Percentiles rank a stretch among this genome's conserved stretches.
phyloP scores from a whole-genome alignment of 37 sponge, comb jelly and placozoan species.

The Crambe crambe region DNA sequence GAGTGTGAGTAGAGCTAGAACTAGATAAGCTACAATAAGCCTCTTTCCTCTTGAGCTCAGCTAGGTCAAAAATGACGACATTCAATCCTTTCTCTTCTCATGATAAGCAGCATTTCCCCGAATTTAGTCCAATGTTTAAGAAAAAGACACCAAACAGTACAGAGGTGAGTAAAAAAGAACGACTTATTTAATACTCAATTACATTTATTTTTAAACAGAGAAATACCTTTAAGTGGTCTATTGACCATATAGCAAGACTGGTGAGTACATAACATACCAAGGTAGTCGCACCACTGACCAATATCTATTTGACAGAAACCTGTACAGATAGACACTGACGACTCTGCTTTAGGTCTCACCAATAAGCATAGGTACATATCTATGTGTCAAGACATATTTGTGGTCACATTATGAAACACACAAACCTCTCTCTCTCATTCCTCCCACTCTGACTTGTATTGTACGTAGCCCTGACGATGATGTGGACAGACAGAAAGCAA shows the following conservation, averaged over 20 bases:
- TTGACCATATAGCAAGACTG: conserved; percentile 69
- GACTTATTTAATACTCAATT: background rate
- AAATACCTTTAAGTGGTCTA: conserved; percentile 69
- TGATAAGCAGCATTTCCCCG: conserved; percentile 53
- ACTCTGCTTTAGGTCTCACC: conserved; percentile 25
- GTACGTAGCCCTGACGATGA: conserved; percentile 47
- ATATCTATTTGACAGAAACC: conserved; percentile 52
- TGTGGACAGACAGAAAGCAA: conserved; percentile 33
- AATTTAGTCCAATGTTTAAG: conserved; percentile 55
- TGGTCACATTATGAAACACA: no score
- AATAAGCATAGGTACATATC: conserved; percentile 47
- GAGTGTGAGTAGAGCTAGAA: no score
- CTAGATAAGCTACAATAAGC: no score
- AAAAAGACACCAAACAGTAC: conserved; percentile 43
- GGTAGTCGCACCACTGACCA: no score
- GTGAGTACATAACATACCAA: conserved; percentile 24
- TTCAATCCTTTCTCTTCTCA: conserved; percentile 47
- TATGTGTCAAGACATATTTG: background rate
- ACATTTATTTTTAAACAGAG: background rate
- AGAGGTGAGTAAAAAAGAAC: conserved; percentile 33
- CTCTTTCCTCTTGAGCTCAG: no score
- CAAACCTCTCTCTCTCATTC: background rate
- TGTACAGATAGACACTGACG: conserved; percentile 58
- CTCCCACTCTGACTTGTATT: background rate
- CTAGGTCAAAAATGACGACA: background rate